Base-by-base conservation (phyloP, 2,113 vertebrate species). In the Gadus chalcogrammus region DNA sequence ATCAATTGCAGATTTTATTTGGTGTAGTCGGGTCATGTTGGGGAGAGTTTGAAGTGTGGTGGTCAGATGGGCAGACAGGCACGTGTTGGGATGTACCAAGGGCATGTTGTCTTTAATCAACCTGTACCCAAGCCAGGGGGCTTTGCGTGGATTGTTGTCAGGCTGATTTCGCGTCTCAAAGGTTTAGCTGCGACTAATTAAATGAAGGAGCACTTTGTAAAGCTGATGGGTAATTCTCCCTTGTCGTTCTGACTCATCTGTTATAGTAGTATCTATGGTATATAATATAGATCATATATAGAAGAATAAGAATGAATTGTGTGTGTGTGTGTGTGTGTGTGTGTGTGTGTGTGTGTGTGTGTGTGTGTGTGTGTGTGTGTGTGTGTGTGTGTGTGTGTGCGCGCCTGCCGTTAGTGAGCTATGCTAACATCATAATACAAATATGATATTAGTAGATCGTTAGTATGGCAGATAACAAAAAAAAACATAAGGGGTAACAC, bases 131-230 rank as follows among this genome's bases (percentile, higher is more conserved):
- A 48, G 12, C 42, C 42, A 48, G 42, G 42, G 12, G 82, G 64
- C 70, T 22, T 90, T 88, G 73, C 73, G 65, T 67, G 75, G 82
- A 82, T 87, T 81, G 76, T 80, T 73, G 71, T 76, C 64, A 68
- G 78, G 73, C 53, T 71, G 83, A 85, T 83, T 84, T 81, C 65
- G 71, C 63, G 63, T 55, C 78, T 83, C 55, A 89, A 82, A 85
- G 90, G 84, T 87, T 90, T 91, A 88, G 69, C 60, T 27, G 60
- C 53, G 67, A 64, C 79, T 91, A 85, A 91, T 90, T 87, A 89
- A 88, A 81, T 85, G 79, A 73, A 76, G 72, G 68, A 76, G 61
- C 61, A 70, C 74, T 64, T 55, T n/a, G 42, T 11, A 13, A 48
- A 48, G 42, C 12, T 2, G 2, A 48, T 48, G 9, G 8, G 42